These are phyloP conservation scores for Drosophila melanogaster DNA, from an alignment of 1,140 invertebrate species.

Conservation along the genomic window Release_6_plus_ISO1_MT NC_004354.4:7914501-7915000, in stretches of 20 bases:
- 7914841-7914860: slow-evolving; percentile 92
- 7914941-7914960: slow-evolving; percentile 52
- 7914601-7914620: slow-evolving; percentile 94
- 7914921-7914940: neutral
- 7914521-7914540: slow-evolving; percentile 96
- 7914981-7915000: slow-evolving; percentile 89
- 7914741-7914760: slow-evolving; percentile 89
- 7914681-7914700: slow-evolving; percentile 94
- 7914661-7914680: slow-evolving; percentile 92
- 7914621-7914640: slow-evolving; percentile 95
- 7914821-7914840: slow-evolving; percentile 93
- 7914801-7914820: slow-evolving; percentile 91
- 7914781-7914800: slow-evolving; percentile 89
- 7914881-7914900: slow-evolving; percentile 87
- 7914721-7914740: slow-evolving; percentile 93
- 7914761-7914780: slow-evolving; percentile 87
- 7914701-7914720: slow-evolving; percentile 97
- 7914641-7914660: slow-evolving; percentile 92
- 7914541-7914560: slow-evolving; percentile 92
- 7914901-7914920: neutral
- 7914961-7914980: slow-evolving; percentile 88
- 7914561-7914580: slow-evolving; percentile 90
- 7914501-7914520: slow-evolving; percentile 92
- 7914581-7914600: slow-evolving; percentile 93
- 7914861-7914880: slow-evolving; percentile 90